Conservation (phyloP, 1,140 invertebrate species). For the Drosophila navojoa region DNA sequence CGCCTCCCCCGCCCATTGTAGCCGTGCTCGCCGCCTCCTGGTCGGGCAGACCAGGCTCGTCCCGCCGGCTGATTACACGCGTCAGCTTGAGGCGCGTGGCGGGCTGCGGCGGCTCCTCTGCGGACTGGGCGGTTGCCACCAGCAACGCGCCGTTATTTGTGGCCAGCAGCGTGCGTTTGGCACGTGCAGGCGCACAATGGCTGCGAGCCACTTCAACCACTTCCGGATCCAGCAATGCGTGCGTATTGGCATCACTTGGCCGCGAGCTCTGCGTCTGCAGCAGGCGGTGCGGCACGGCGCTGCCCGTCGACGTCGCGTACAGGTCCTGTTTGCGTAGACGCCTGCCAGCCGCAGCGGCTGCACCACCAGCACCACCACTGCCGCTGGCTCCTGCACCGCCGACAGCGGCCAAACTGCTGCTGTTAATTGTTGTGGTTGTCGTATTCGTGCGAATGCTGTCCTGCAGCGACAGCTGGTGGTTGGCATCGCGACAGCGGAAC, state of each 20-base stretch:
- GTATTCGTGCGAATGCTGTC: slow-evolving; percentile 73
- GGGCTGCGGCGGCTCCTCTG: slow-evolving; percentile 38
- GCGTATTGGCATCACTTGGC: slow-evolving; percentile 48
- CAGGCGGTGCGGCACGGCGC: slow-evolving; percentile 55
- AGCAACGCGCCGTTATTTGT: slow-evolving; percentile 66
- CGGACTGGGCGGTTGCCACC: slow-evolving; percentile 22
- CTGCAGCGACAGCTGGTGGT: slow-evolving; percentile 68
- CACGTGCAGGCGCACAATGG: slow-evolving; percentile 37
- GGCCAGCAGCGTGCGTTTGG: slow-evolving; percentile 59
- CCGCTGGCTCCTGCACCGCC: not conserved
- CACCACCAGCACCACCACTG: slow-evolving; percentile 20
- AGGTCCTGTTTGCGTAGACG: slow-evolving; percentile 57
- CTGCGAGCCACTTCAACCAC: slow-evolving; percentile 29
- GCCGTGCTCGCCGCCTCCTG: slow-evolving; percentile 34
- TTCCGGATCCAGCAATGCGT: slow-evolving; percentile 57
- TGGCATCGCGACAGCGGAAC: slow-evolving; percentile 71
- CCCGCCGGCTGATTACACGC: slow-evolving; percentile 70
- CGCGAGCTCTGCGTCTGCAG: slow-evolving; percentile 65
- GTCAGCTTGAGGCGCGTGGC: slow-evolving; percentile 66
- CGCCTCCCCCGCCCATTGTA: not conserved
- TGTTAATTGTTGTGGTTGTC: slow-evolving; percentile 69
- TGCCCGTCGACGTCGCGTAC: slow-evolving; percentile 37
- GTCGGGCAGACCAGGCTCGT: slow-evolving; percentile 64
- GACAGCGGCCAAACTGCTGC: slow-evolving; percentile 39
- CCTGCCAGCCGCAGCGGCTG: slow-evolving; percentile 3